phyloP scores from a whole-genome alignment of 2,888 invertebrate species.

The Crepidodera aurea region DNA sequence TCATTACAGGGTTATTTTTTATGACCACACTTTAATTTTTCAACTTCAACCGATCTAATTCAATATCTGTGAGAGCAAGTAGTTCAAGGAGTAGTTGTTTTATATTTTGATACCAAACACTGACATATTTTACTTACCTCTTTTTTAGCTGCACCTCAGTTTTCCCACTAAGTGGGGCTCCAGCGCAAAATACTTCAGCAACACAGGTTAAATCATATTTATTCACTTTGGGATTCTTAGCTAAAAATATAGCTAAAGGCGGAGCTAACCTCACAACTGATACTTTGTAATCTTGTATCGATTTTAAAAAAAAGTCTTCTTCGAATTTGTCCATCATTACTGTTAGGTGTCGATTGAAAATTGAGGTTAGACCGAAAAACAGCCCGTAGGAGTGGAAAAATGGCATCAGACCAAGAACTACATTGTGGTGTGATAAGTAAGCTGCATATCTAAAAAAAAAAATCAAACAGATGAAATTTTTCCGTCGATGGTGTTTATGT shows the following conservation, averaged over 20 bases:
- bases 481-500: no score
- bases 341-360: constrained; percentile 41
- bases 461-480: no score
- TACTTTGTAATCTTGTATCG: constrained; percentile 74
- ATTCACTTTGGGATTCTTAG: constrained; percentile 80
- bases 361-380: constrained; percentile 39
- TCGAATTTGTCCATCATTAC: constrained; percentile 49
- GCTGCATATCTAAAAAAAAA: constrained; percentile 38
- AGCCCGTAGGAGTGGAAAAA: constrained; percentile 52
- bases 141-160: constrained; percentile 69
- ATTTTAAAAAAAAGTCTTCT: constrained; percentile 69
- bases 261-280: constrained; percentile 77
- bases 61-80: no score
- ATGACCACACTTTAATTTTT: no score
- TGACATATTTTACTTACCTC: no score
- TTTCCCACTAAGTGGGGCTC: constrained; percentile 79
- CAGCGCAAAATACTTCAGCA: constrained; percentile 74
- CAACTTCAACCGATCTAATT: no score
- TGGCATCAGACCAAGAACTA: constrained; percentile 46
- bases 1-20: no score
- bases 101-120: no score
- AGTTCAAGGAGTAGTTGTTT: no score
- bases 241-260: constrained; percentile 81
- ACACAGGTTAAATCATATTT: constrained; percentile 78
- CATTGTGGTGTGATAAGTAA: constrained; percentile 30